Conservation (phyloP, 2,888 invertebrate genomes). For the Caenorhabditis sp. region DNA sequence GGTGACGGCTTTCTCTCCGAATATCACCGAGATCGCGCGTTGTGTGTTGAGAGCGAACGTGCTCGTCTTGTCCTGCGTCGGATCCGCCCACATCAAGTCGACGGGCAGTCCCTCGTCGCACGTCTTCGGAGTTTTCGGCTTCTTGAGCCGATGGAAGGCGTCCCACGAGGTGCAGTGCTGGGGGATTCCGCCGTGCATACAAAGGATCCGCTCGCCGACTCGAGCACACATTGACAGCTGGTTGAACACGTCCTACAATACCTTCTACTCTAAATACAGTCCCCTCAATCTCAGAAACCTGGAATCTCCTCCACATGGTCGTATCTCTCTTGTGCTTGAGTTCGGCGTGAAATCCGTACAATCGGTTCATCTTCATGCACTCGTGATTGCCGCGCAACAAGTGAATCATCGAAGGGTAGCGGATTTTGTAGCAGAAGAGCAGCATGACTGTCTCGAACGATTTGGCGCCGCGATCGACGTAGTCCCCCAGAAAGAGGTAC, state of each 20-base stretch:
- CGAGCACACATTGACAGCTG: conserved; percentile 69
- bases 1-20: conserved; percentile 65
- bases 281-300: conserved; percentile 28
- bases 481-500: conserved; percentile 74
- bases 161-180: conserved; percentile 65
- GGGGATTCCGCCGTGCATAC: conserved; percentile 73
- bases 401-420: conserved; percentile 61
- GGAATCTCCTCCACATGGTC: conserved; percentile 68
- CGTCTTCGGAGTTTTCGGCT: conserved; percentile 55
- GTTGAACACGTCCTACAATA: conserved; percentile 64
- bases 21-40: conserved; percentile 68
- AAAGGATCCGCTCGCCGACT: conserved; percentile 61
- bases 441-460: conserved; percentile 70
- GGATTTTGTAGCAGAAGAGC: conserved; percentile 72
- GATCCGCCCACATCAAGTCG: conserved; percentile 74
- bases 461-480: conserved; percentile 72
- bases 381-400: conserved; percentile 75
- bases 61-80: conserved; percentile 57
- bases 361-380: conserved; percentile 68
- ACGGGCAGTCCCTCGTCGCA: conserved; percentile 70
- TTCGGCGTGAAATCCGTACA: conserved; percentile 74
- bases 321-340: conserved; percentile 57
- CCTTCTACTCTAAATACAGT: too few relatives aligned
- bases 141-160: conserved; percentile 53
- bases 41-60: conserved; percentile 41